Percentiles rank a stretch among this genome's conserved stretches.
These are phyloP conservation scores for Chaenogobius annularis DNA, from an alignment of 2,113 vertebrate species.

Conservation along the genomic window DNA sequence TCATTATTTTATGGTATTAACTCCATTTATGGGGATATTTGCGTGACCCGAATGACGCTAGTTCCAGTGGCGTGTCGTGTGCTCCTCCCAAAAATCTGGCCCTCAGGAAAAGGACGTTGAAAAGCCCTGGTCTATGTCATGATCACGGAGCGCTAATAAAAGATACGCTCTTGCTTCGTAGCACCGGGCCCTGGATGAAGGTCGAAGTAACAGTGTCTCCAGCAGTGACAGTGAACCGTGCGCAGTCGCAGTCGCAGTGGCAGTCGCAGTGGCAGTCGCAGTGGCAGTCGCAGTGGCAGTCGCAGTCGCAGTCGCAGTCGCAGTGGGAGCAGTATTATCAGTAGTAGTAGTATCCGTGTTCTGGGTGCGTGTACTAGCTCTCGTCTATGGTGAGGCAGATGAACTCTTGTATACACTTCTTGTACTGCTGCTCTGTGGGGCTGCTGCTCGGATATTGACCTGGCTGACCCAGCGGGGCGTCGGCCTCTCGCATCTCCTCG, in stretches of 20 bases:
- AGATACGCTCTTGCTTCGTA: not conserved
- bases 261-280: no score
- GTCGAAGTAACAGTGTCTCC: not conserved
- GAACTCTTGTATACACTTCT: constrained; percentile 96
- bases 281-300: not conserved
- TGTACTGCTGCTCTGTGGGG: constrained; percentile 97
- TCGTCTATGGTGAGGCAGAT: constrained; percentile 87
- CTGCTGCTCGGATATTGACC: constrained; percentile 95
- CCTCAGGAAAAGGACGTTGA: no score
- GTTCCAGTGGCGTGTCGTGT: no score
- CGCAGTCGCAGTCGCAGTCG: constrained; percentile 20
- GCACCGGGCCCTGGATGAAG: not conserved
- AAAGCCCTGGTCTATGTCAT: no score
- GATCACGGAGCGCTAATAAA: no score
- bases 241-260: not conserved
- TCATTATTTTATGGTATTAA: no score
- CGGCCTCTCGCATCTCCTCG: constrained; percentile 97
- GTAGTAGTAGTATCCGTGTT: no score
- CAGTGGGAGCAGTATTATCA: constrained; percentile 1
- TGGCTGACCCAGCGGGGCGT: constrained; percentile 93
- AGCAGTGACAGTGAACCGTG: not conserved
- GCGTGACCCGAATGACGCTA: no score
- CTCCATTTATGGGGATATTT: no score
- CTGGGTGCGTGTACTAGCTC: constrained; percentile 60
- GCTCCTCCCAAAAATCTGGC: no score